phyloP scores from a whole-genome alignment of 2,888 invertebrate genomes.

The Hydriomena furcata region DNA sequence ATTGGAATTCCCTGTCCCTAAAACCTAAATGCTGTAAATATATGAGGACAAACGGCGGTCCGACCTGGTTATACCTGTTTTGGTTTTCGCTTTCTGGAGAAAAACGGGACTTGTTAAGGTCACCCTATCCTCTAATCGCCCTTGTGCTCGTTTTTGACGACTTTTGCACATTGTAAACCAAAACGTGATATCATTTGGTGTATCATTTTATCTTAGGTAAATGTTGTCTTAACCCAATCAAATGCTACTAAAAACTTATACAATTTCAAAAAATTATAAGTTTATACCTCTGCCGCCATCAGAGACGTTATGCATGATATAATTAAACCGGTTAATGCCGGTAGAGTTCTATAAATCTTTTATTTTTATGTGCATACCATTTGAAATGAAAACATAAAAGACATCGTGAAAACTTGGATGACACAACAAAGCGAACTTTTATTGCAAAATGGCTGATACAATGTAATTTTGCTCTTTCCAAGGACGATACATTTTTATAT shows the following conservation, averaged over 20 bases:
- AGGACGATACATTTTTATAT: background rate
- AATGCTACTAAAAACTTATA: too few species aligned
- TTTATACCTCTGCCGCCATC: constrained; percentile 1
- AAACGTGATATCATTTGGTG: background rate
- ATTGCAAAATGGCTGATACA: background rate
- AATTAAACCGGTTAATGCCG: constrained; percentile 16
- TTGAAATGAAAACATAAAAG: background rate
- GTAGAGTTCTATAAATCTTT: too few species aligned
- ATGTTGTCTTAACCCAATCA: constrained; percentile 8
- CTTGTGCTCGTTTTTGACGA: background rate
- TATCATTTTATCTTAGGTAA: constrained; percentile 5
- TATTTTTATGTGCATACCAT: background rate
- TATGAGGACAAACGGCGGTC: too few species aligned
- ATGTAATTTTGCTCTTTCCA: background rate
- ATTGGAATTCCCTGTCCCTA: too few species aligned
- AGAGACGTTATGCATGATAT: constrained; percentile 3
- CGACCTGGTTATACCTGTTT: constrained; percentile 8
- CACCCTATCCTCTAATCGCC: background rate
- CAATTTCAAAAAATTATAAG: too few species aligned
- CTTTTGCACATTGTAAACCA: too few species aligned
- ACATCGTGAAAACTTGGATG: background rate
- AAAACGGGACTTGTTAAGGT: background rate
- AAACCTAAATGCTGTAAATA: too few species aligned
- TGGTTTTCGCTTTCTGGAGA: background rate
- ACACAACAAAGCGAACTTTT: background rate